These are phyloP conservation scores for Poecilia latipinna DNA, from an alignment of 2,113 vertebrate species.

Conservation along the genomic window DNA sequence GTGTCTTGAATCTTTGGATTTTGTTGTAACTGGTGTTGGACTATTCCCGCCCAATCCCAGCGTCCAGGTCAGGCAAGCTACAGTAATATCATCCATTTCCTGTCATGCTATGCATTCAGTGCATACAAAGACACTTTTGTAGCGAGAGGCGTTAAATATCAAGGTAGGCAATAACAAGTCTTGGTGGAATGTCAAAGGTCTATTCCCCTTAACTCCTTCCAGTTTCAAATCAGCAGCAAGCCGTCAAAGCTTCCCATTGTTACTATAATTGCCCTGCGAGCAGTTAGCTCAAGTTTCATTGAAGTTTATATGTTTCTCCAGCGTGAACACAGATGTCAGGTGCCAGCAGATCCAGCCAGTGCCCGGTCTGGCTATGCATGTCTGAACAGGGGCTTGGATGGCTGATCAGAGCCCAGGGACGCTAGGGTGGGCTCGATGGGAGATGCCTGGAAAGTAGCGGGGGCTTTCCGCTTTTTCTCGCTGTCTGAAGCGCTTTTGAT, in stretches of 20 bases:
- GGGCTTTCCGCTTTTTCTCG: constrained; percentile 52
- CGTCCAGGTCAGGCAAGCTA: not conserved
- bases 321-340: constrained; percentile 68
- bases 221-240: constrained; percentile 54
- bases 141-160: constrained; percentile 20
- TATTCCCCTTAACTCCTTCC: constrained; percentile 17
- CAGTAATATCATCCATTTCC: not conserved
- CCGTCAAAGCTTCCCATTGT: constrained; percentile 49
- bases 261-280: constrained; percentile 30
- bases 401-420: constrained; percentile 53
- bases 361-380: constrained; percentile 63
- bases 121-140: not conserved
- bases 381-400: constrained; percentile 64
- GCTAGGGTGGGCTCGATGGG: constrained; percentile 25
- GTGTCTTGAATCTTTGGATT: no score
- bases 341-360: constrained; percentile 61
- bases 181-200: constrained; percentile 18
- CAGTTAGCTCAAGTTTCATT: constrained; percentile 52
- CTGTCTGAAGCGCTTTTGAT: constrained; percentile 58
- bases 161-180: constrained; percentile 10
- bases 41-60: not conserved
- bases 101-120: not conserved
- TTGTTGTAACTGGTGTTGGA: no score
- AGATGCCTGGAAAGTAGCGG: constrained; percentile 51
- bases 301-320: constrained; percentile 51